Percentiles rank a stretch among this genome's conserved stretches.
Evolutionary conservation across 2,113 vertebrate species (phyloP).

Genomic region (Sterrhoptilus dennistouni): DNA sequence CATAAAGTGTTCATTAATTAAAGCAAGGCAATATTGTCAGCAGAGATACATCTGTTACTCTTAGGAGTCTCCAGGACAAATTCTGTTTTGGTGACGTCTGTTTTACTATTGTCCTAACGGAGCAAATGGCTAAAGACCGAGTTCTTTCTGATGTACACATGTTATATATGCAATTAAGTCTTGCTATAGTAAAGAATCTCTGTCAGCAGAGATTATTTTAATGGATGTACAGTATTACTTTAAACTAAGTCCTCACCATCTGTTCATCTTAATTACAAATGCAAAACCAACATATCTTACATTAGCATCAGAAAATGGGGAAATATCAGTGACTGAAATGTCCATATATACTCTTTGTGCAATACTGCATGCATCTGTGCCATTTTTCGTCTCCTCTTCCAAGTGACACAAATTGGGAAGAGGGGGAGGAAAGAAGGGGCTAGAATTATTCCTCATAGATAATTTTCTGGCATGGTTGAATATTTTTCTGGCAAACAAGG

Average conservation of each 20-base stretch:
- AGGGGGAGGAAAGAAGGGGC: conserved; percentile 29
- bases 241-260: conserved; percentile 78
- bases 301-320: conserved; percentile 82
- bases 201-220: conserved; percentile 81
- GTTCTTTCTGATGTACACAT: conserved; percentile 73
- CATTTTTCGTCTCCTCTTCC: conserved; percentile 49
- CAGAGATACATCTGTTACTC: conserved; percentile 67
- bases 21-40: conserved; percentile 38
- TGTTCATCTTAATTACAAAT: conserved; percentile 82
- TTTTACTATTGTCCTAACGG: conserved; percentile 68
- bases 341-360: conserved; percentile 76
- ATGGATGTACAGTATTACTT: conserved; percentile 80
- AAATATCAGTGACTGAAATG: conserved; percentile 74
- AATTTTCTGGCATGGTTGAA: conserved; percentile 65
- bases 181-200: conserved; percentile 73
- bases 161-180: conserved; percentile 78
- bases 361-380: conserved; percentile 75
- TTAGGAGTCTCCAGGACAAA: conserved; percentile 55
- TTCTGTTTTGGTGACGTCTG: conserved; percentile 59
- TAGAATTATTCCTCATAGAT: conserved; percentile 55
- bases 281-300: conserved; percentile 79
- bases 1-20: conserved; percentile 63
- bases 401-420: conserved; percentile 62
- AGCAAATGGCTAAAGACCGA: conserved; percentile 66
- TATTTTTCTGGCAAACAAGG: conserved; percentile 65